Evolutionary conservation across 2,888 invertebrate species (phyloP).

Genomic region (Spodoptera exigua): DNA sequence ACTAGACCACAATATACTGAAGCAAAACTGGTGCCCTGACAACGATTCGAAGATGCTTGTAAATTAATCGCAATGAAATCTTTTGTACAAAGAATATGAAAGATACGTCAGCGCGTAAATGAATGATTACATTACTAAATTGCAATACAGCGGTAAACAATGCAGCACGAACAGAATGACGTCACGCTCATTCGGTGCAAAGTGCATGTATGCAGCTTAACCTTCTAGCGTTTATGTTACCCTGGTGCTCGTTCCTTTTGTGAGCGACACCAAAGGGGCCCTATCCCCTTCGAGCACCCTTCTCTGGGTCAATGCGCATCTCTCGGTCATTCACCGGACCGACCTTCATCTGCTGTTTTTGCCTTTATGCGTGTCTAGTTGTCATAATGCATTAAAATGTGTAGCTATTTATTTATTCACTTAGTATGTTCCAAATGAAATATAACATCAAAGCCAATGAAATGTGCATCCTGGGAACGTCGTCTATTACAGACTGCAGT

Average conservation of each 20-base stretch:
- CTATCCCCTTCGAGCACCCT: conserved; percentile 88
- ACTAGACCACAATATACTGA: too few relatives aligned
- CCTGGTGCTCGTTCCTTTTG: conserved; percentile 88
- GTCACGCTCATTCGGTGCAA: conserved; percentile 87
- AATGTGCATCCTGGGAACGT: neutral
- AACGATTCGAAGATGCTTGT: too few relatives aligned
- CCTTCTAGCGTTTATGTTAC: conserved; percentile 82
- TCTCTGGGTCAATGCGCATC: conserved; percentile 86
- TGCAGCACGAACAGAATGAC: conserved; percentile 81
- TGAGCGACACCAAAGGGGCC: conserved; percentile 87
- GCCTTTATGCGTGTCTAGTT: conserved; percentile 47
- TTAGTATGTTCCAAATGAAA: neutral
- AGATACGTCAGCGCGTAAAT: conserved; percentile 38
- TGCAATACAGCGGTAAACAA: conserved; percentile 83
- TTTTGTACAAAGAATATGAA: conserved; percentile 1
- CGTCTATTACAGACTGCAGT: conserved; percentile 1
- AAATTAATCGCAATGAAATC: too few relatives aligned
- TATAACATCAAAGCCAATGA: neutral
- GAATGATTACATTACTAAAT: conserved; percentile 64
- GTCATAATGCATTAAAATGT: conserved; percentile 19
- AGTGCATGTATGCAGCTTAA: conserved; percentile 87
- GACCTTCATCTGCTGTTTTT: conserved; percentile 63
- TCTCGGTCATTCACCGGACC: conserved; percentile 78
- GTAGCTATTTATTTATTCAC: conserved; percentile 1
- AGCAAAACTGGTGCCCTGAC: too few relatives aligned